Base-by-base conservation (phyloP, 2,888 invertebrate genomes). In the Elysia crispata region DNA sequence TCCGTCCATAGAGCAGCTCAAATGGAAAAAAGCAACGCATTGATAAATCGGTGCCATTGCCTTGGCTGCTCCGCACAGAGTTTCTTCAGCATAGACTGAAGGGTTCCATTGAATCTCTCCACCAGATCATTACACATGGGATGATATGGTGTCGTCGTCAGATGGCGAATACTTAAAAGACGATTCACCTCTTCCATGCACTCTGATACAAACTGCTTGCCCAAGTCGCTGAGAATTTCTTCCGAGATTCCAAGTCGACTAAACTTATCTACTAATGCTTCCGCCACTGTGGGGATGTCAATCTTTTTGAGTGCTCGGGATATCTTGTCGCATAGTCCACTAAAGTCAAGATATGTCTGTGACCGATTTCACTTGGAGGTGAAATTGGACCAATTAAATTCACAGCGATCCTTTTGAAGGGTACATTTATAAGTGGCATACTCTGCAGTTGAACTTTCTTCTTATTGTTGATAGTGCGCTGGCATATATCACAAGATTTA, bases 251-350 rank as follows among this genome's bases (percentile, higher is more conserved):
- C 84, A 62, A 64, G 83, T 79, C n/a, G 57, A 20, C 20, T 85
- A 84, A 23, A 85, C 30, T 84, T 82, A 23, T 82, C 76, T 3
- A 85, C 49, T 31, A 84, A 28, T 0, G 81, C 80, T 49, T 85
- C 83, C 13, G 84, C 84, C 23, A 83, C 82, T 13, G 1, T 13
- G 11, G 41, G 41, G 41, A 11, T 41, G 41, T 41, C 41, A 11
- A 41, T 41, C 15, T 49, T 50, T 15, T 50, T 30, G 30, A 85
- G 62, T 0, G 83, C 49, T 82, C 84, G 13, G 79, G 82, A 66
- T 85, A 85, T 30, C 85, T 69, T 15, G 85, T 84, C 0, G 85
- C 83, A 66, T 79, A 83, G 66, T 86, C 84, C 0, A 83, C 79
- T 0, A 84, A 5, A 0, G 78, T 81, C 3, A 86, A 57, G 18